A percentile compares a stretch with the other conserved stretches of the same genome.
phyloP scores from a whole-genome alignment of 1,140 invertebrate genomes.

The Eulimnadia texana region DNA sequence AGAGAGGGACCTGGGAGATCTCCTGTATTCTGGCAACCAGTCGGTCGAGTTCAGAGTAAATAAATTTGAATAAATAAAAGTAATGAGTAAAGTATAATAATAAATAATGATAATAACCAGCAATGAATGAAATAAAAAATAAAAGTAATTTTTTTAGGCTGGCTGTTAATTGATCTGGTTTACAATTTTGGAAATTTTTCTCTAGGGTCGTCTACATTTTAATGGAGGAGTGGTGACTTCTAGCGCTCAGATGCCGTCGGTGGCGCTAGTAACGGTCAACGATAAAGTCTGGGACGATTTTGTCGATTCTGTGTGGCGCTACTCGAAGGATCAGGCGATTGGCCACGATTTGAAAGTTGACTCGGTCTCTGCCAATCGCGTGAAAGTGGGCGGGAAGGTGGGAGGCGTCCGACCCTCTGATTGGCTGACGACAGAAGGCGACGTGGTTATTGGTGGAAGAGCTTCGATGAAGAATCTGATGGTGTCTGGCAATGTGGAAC shows the following conservation, averaged over 20 bases:
- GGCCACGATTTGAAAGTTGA: neutral
- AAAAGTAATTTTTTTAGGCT: too few species aligned
- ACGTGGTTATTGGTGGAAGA: neutral
- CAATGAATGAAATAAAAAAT: too few species aligned
- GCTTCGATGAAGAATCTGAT: neutral
- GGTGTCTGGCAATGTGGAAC: neutral
- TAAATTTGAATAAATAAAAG: too few species aligned
- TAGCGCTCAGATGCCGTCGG: neutral
- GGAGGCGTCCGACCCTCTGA: neutral
- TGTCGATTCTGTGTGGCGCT: neutral
- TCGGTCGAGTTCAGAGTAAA: neutral
- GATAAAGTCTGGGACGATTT: neutral
- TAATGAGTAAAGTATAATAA: too few species aligned
- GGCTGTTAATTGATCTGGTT: too few species aligned
- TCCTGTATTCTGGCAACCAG: neutral
- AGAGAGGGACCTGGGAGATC: neutral
- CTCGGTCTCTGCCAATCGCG: neutral
- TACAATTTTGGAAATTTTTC: neutral
- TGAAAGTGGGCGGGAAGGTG: neutral
- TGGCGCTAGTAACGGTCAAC: neutral
- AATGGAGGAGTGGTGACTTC: neutral
- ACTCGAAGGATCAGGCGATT: neutral
- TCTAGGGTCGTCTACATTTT: neutral
- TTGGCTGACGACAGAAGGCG: neutral
- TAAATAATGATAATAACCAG: too few species aligned